These are phyloP conservation scores for Synanthedon tipuliformis DNA, from an alignment of 2,888 invertebrate genomes.

Conservation along the genomic window DNA sequence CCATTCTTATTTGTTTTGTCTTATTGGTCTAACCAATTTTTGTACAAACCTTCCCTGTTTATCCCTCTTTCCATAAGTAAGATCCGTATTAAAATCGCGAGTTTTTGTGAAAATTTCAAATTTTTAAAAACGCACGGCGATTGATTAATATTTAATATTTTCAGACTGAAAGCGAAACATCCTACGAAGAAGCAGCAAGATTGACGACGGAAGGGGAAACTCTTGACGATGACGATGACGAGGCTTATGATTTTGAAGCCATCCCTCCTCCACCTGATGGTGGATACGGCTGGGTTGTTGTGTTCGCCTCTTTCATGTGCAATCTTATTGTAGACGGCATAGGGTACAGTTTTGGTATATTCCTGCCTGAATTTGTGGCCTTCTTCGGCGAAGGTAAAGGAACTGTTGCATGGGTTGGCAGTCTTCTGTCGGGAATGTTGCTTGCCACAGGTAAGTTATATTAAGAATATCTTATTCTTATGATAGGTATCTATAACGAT, in stretches of 20 bases:
- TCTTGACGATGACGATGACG: constrained; percentile 72
- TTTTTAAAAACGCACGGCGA: too few relatives aligned
- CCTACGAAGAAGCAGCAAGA: constrained; percentile 85
- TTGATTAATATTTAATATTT: constrained; percentile 19
- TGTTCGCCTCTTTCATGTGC: constrained; percentile 96
- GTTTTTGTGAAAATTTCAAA: too few relatives aligned
- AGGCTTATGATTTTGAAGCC: constrained; percentile 77
- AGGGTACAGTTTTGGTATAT: constrained; percentile 97
- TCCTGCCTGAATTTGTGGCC: constrained; percentile 81
- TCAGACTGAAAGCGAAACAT: constrained; percentile 88
- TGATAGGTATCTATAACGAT: too few relatives aligned
- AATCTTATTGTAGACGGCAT: constrained; percentile 99
- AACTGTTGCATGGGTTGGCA: constrained; percentile 93
- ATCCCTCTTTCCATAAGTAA: too few relatives aligned
- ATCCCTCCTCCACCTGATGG: constrained; percentile 92
- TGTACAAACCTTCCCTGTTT: too few relatives aligned
- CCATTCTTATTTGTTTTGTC: too few relatives aligned
- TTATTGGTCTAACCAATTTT: too few relatives aligned
- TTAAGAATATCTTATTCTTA: too few relatives aligned
- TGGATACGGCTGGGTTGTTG: constrained; percentile 94
- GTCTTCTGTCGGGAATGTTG: constrained; percentile 94
- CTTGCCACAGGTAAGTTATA: constrained; percentile 83
- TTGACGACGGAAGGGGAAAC: constrained; percentile 76
- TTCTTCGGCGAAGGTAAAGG: constrained; percentile 89
- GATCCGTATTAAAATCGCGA: too few relatives aligned